These are phyloP conservation scores for Xestia c-nigrum DNA, from an alignment of 2,888 invertebrate genomes.

Conservation along the genomic window DNA sequence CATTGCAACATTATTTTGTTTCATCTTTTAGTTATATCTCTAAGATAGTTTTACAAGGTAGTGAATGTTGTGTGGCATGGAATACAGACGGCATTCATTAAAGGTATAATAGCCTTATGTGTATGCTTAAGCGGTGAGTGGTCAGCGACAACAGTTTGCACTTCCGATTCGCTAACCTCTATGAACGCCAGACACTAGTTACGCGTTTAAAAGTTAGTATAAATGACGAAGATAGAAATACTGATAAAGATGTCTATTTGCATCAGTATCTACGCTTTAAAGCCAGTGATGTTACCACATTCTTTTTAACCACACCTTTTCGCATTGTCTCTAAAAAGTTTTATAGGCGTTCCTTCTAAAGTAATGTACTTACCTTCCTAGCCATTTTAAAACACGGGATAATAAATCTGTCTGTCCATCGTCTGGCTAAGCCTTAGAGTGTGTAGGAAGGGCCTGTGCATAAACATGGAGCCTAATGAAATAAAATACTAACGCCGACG, in stretches of 20 bases:
- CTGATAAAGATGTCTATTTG: neutral
- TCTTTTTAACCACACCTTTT: neutral
- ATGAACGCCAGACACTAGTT: neutral
- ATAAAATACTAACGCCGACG: slow-evolving; percentile 66
- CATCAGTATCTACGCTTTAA: neutral
- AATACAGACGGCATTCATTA: slow-evolving; percentile 30
- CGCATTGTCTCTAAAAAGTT: slow-evolving; percentile 13
- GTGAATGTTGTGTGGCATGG: neutral
- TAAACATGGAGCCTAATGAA: slow-evolving; percentile 65
- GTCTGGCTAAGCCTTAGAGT: slow-evolving; percentile 33
- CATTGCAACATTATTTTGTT: slow-evolving; percentile 3
- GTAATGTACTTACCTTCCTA: slow-evolving; percentile 11
- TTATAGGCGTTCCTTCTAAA: neutral
- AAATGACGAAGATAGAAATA: neutral
- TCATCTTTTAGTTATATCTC: neutral
- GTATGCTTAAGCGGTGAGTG: neutral
- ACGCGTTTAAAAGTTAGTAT: neutral
- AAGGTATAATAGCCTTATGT: slow-evolving; percentile 15
- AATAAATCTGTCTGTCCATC: slow-evolving; percentile 21
- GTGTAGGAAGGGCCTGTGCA: slow-evolving; percentile 52
- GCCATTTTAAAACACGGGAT: slow-evolving; percentile 9
- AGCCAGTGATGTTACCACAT: neutral
- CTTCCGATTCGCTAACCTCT: slow-evolving; percentile 23
- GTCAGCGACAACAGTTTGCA: slow-evolving; percentile 28
- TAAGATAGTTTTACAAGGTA: neutral